Base-by-base conservation (phyloP, 2,797 vertebrate genomes). In the Oceanodroma leucorhoa region DNA sequence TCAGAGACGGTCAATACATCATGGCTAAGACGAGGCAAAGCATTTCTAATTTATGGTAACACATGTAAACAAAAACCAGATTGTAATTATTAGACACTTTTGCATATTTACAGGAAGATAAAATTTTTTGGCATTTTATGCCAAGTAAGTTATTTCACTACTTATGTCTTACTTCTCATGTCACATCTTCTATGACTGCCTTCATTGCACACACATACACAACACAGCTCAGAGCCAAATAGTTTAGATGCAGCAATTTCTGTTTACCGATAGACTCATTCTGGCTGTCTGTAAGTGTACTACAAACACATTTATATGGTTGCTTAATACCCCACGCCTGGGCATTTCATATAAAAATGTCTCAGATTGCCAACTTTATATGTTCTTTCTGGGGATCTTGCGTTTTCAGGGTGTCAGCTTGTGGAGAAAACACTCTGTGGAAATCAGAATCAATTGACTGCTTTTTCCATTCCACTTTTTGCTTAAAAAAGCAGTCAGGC, bases 221-320 rank as follows among this genome's bases (percentile, higher is more conserved):
- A 79, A 3, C n/a, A 48, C 6, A 65, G 24, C 23, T 83, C 6
- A 2, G 48, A 80, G 26, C 81, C 16, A 65, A 45, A 4, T 41
- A 34, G 20, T 30, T 19, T 41, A 71, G 40, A 48, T 80, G 19
- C 22, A 77, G 61, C 22, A 62, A 55, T 85, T 48, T 58, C 30
- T 76, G 6, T 73, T 89, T 81, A 64, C 6, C 1, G 1, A 11
- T 60, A 13, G 11, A 4, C 4, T 80, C 14, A 17, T 85, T 94
- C 57, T 87, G 15, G 5, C 34, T 48, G 8, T 23, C 57, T 73
- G 6, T 54, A 55, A 46, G 17, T 11, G 8, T 66, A 38, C 10
- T 51, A 10, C 11, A 75, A 12, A 41, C 0, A 0, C 18, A 43
- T 51, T 83, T 57, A 11, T 54, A 38, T 22, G 8, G 14, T 26